Evolutionary conservation across 2,797 vertebrate genomes (phyloP).

Genomic region (Helostoma temminkii): DNA sequence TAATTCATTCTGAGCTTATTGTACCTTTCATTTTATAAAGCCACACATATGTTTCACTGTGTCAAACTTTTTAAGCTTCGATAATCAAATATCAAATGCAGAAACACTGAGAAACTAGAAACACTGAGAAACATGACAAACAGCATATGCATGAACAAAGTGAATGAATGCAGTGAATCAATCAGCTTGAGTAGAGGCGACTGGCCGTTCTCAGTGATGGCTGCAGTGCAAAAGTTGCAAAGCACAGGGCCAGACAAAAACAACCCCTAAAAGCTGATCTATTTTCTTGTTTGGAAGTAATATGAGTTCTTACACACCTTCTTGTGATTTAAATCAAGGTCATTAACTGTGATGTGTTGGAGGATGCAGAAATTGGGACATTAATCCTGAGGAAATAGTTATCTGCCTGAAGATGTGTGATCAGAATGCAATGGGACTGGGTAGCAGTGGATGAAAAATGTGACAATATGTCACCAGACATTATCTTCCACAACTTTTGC

Average conservation of each 20-base stretch:
- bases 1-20: conserved; percentile 54
- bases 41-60: conserved; percentile 44
- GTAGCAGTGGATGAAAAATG: conserved; percentile 67
- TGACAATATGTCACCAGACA: conserved; percentile 71
- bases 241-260: conserved; percentile 62
- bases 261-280: conserved; percentile 75
- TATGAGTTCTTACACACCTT: conserved; percentile 67
- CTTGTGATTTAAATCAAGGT: conserved; percentile 82
- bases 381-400: conserved; percentile 78
- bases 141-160: conserved; percentile 43
- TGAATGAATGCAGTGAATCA: conserved; percentile 80
- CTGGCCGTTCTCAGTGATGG: conserved; percentile 61
- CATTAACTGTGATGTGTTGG: conserved; percentile 76
- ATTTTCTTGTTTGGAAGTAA: conserved; percentile 72
- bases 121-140: conserved; percentile 21
- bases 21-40: conserved; percentile 54
- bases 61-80: conserved; percentile 42
- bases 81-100: conserved; percentile 38
- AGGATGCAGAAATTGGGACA: conserved; percentile 79
- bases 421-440: conserved; percentile 71
- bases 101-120: conserved; percentile 14
- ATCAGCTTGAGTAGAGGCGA: conserved; percentile 71
- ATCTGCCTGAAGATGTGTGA: conserved; percentile 75
- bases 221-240: conserved; percentile 59
- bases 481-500: conserved; percentile 72